phyloP scores from a whole-genome alignment of 2,797 vertebrate species.

The Enteromius argenteus region DNA sequence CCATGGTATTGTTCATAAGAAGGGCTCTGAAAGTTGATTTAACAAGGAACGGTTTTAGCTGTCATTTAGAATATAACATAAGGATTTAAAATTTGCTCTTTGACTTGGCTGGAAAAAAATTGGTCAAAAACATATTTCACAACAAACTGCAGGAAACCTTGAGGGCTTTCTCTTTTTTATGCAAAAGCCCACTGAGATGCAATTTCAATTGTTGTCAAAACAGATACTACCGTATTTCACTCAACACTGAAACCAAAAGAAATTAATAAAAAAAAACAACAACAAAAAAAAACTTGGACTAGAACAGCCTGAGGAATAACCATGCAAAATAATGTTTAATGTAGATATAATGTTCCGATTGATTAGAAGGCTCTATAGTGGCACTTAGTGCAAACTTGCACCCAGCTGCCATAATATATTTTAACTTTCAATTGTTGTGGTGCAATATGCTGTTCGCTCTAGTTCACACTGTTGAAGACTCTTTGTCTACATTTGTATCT shows the following conservation, averaged over 20 bases:
- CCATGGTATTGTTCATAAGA: constrained; percentile 42
- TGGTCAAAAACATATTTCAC: neutral
- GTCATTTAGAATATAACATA: constrained; percentile 14
- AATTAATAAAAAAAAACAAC: neutral
- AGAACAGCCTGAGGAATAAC: constrained; percentile 2
- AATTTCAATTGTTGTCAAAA: constrained; percentile 21
- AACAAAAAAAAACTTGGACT: constrained; percentile 1
- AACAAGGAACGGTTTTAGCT: constrained; percentile 41
- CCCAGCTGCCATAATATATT: constrained; percentile 14
- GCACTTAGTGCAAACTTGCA: constrained; percentile 29
- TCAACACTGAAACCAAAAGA: constrained; percentile 11
- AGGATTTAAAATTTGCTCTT: constrained; percentile 17
- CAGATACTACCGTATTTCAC: constrained; percentile 14
- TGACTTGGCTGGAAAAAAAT: constrained; percentile 24
- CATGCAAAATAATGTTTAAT: neutral
- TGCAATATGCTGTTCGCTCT: constrained; percentile 17
- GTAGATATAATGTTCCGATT: constrained; percentile 9
- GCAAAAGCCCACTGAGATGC: constrained; percentile 16
- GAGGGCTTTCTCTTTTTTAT: constrained; percentile 22
- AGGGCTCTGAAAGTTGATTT: constrained; percentile 49
- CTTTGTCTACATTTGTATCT: constrained; percentile 20
- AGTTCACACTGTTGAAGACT: constrained; percentile 16
- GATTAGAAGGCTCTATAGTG: constrained; percentile 27
- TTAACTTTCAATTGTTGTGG: constrained; percentile 26
- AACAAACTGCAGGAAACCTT: constrained; percentile 36